phyloP scores from a whole-genome alignment of 2,113 vertebrate species.

The Smithornis capensis region DNA sequence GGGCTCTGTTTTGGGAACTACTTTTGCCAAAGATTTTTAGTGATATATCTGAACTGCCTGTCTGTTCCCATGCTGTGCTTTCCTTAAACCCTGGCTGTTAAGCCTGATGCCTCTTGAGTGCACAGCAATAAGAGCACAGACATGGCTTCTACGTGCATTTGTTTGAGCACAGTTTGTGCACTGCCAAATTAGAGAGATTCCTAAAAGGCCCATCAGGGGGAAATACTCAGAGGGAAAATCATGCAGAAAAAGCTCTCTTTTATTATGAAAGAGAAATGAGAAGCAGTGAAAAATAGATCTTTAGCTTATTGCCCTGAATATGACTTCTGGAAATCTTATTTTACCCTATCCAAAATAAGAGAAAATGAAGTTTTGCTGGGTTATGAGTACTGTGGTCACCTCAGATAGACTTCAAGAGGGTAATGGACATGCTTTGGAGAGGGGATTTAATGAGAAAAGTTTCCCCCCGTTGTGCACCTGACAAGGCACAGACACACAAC shows the following conservation, averaged over 20 bases:
- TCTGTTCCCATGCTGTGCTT: not conserved
- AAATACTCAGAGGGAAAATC: not conserved
- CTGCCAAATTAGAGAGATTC: slow-evolving; percentile 36
- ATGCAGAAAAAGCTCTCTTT: not conserved
- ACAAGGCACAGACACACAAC: not conserved
- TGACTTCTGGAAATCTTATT: not conserved
- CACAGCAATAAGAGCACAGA: not conserved
- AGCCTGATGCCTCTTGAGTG: not conserved
- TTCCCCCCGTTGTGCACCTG: not conserved
- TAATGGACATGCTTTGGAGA: not conserved
- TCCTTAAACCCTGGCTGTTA: not conserved
- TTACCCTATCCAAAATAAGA: not conserved
- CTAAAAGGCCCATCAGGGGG: not conserved
- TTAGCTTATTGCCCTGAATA: not conserved
- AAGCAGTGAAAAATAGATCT: not conserved
- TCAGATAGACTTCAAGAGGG: not conserved
- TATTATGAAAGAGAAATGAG: slow-evolving; percentile 1
- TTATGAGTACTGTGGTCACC: not conserved
- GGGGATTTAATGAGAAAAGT: not conserved
- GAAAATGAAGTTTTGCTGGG: not conserved
- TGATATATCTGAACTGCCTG: not conserved
- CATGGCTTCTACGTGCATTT: not conserved
- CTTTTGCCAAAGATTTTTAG: not conserved
- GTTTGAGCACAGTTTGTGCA: not conserved
- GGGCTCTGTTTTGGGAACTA: not conserved